phyloP scores from a whole-genome alignment of 2,797 vertebrate genomes.

The Myotis planiceps region DNA sequence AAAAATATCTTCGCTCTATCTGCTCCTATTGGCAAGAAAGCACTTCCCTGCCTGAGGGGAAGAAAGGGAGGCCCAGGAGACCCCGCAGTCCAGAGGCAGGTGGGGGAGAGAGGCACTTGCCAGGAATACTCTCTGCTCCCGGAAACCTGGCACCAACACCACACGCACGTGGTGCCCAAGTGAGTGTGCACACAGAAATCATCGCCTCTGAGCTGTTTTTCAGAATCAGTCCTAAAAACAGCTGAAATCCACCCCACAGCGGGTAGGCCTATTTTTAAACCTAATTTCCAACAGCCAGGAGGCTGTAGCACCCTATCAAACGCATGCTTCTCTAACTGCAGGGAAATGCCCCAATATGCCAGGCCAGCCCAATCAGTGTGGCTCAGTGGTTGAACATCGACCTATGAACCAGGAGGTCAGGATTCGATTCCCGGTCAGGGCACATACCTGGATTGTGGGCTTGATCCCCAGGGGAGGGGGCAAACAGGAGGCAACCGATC shows the following conservation, averaged over 20 bases:
- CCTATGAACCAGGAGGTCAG: no score
- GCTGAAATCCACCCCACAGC: background rate
- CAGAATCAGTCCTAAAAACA: slow-evolving; percentile 45
- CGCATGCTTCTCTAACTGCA: background rate
- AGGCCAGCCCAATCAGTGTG: no score
- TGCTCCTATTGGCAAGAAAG: background rate
- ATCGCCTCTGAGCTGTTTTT: background rate
- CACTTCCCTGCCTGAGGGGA: background rate
- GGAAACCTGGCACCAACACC: background rate
- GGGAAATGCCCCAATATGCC: background rate
- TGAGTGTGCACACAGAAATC: background rate
- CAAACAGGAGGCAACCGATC: no score
- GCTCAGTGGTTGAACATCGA: no score
- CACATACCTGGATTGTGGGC: no score
- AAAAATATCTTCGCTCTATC: background rate
- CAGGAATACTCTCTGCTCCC: background rate
- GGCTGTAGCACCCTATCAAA: background rate
- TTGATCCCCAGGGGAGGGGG: no score
- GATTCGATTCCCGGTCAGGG: no score
- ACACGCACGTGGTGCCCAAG: background rate
- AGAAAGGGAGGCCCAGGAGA: background rate
- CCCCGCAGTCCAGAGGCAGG: background rate
- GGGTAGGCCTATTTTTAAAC: slow-evolving; percentile 39
- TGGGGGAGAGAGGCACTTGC: background rate
- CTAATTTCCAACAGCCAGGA: slow-evolving; percentile 36